Conservation (phyloP, 2,797 vertebrate genomes). For the Carduelis carduelis region DNA sequence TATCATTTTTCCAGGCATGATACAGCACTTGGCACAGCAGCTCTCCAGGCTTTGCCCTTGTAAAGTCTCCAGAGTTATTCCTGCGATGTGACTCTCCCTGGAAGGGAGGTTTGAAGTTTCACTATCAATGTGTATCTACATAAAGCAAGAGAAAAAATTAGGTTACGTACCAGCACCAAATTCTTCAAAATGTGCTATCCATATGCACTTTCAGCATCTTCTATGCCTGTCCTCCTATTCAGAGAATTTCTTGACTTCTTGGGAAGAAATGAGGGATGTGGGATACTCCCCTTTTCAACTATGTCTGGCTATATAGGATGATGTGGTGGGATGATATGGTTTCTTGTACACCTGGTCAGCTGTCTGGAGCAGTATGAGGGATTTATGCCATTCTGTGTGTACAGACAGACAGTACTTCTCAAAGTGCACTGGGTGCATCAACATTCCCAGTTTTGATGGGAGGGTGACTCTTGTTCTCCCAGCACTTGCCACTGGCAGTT, state of each 20-base stretch:
- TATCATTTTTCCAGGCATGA: neutral
- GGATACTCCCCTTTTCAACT: neutral
- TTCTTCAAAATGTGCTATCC: neutral
- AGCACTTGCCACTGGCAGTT: neutral
- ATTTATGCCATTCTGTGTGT: neutral
- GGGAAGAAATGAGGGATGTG: neutral
- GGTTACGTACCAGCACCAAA: neutral
- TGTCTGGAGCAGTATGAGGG: neutral
- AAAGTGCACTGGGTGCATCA: neutral
- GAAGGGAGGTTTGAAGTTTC: neutral
- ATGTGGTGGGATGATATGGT: neutral
- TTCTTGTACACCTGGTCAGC: neutral
- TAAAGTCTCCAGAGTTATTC: neutral
- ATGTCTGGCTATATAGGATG: neutral
- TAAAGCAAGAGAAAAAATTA: neutral
- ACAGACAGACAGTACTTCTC: neutral
- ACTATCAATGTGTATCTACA: neutral
- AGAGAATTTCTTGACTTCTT: neutral
- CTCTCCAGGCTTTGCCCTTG: neutral
- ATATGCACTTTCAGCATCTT: neutral
- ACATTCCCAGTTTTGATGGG: neutral
- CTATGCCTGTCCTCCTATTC: neutral
- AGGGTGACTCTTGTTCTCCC: neutral
- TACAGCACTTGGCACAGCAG: neutral
- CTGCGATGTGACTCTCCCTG: neutral